phyloP scores from a whole-genome alignment of 2,888 invertebrate species.

The Hypsopygia costalis region DNA sequence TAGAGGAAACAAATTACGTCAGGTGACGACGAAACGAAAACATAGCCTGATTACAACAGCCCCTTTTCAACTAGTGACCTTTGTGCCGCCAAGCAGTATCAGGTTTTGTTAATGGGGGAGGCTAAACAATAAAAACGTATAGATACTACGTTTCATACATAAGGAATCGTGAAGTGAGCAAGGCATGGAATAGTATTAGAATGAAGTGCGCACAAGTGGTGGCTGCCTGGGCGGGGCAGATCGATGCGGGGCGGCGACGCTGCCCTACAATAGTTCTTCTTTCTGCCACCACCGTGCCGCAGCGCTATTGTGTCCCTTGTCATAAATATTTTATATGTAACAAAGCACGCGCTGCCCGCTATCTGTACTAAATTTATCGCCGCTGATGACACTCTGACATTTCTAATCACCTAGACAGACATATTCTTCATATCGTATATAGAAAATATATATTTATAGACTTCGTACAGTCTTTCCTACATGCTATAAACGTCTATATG shows the following conservation, averaged over 20 bases:
- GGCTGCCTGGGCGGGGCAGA: conserved; percentile 54
- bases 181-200: conserved; percentile 33
- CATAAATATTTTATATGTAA: conserved; percentile 14
- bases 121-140: conserved; percentile 66
- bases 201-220: conserved; percentile 60
- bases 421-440: neutral
- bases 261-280: conserved; percentile 37
- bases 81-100: conserved; percentile 49
- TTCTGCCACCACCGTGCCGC: conserved; percentile 22
- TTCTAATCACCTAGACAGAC: neutral
- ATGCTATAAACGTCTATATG: no score
- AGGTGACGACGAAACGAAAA: conserved; percentile 28
- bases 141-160: conserved; percentile 73
- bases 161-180: conserved; percentile 64
- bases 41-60: conserved; percentile 31
- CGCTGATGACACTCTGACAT: conserved; percentile 1
- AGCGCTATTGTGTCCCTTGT: conserved; percentile 27
- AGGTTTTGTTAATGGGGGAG: conserved; percentile 61
- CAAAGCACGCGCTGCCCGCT: neutral
- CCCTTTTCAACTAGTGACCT: conserved; percentile 46
- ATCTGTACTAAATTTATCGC: neutral
- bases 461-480: no score
- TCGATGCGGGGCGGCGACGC: conserved; percentile 50
- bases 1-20: conserved; percentile 24
- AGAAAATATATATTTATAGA: no score